These are phyloP conservation scores for Bursaphelenchus okinawaensis DNA, from an alignment of 2,888 invertebrate genomes.

Conservation along the genomic window DNA sequence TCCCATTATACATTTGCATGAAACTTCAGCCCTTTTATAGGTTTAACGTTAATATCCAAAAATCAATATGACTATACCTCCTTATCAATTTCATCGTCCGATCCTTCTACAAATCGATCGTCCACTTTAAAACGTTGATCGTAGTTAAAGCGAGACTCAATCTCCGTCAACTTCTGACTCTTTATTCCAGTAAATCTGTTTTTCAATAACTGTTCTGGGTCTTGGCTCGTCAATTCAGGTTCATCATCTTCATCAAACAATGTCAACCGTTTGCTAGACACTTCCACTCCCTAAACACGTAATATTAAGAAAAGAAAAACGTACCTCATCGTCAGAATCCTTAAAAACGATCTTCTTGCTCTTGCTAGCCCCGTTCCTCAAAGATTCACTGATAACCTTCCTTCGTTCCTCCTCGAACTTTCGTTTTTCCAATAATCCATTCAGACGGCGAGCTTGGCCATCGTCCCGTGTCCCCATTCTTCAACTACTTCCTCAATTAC, in stretches of 20 bases:
- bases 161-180: constrained; percentile 15
- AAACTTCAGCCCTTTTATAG: too few species aligned
- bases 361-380: constrained; percentile 12
- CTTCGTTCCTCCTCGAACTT: constrained; percentile 14
- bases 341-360: constrained; percentile 33
- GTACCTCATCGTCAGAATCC: constrained; percentile 29
- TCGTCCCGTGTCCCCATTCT: background rate
- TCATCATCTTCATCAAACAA: constrained; percentile 18
- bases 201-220: constrained; percentile 13
- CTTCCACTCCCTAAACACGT: background rate
- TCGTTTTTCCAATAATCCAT: constrained; percentile 19
- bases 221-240: constrained; percentile 1
- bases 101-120: constrained; percentile 33
- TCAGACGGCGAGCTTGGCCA: background rate
- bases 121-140: constrained; percentile 23
- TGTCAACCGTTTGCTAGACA: constrained; percentile 10
- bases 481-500: too few species aligned
- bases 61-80: constrained; percentile 6
- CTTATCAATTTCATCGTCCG: constrained; percentile 26
- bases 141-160: constrained; percentile 20
- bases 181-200: constrained; percentile 17
- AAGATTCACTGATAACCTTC: constrained; percentile 22
- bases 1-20: too few species aligned
- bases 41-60: background rate
- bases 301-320: background rate